Percentiles rank a stretch among this genome's conserved stretches.
phyloP scores from a whole-genome alignment of 1,140 invertebrate species.

The Sycophaga agraensis region DNA sequence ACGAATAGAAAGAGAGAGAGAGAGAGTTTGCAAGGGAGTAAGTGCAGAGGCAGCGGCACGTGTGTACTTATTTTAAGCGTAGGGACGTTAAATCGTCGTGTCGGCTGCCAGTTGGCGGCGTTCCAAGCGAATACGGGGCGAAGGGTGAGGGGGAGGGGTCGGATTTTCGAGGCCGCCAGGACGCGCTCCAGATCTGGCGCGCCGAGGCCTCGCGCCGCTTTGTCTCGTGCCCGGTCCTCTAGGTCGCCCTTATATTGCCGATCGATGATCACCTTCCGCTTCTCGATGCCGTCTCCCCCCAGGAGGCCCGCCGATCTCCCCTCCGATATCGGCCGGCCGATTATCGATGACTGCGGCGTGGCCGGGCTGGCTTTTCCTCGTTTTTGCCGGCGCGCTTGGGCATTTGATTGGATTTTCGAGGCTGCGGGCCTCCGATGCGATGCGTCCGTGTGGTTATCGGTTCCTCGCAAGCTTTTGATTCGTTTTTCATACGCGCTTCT shows the following conservation, averaged over 20 bases:
- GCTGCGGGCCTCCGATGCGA: no score
- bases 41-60: not conserved
- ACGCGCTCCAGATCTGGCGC: conserved; percentile 35
- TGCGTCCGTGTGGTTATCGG: no score
- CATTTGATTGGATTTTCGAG: no score
- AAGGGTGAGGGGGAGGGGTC: not conserved
- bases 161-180: conserved; percentile 18
- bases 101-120: conserved; percentile 31
- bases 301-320: no score
- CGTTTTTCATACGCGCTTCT: no score
- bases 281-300: no score
- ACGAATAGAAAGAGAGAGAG: not conserved
- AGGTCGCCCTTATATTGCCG: conserved; percentile 3
- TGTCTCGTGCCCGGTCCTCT: not conserved
- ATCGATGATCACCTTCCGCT: conserved; percentile 5
- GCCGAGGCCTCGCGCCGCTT: conserved; percentile 10
- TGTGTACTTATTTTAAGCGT: not conserved
- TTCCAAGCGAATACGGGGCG: conserved; percentile 26
- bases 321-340: no score
- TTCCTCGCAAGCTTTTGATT: no score
- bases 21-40: no score
- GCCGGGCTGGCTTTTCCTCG: no score
- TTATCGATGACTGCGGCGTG: no score
- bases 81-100: conserved; percentile 31
- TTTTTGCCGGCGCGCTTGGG: no score